phyloP scores from a whole-genome alignment of 2,797 vertebrate genomes.

The Stomatorhinus walkeri region DNA sequence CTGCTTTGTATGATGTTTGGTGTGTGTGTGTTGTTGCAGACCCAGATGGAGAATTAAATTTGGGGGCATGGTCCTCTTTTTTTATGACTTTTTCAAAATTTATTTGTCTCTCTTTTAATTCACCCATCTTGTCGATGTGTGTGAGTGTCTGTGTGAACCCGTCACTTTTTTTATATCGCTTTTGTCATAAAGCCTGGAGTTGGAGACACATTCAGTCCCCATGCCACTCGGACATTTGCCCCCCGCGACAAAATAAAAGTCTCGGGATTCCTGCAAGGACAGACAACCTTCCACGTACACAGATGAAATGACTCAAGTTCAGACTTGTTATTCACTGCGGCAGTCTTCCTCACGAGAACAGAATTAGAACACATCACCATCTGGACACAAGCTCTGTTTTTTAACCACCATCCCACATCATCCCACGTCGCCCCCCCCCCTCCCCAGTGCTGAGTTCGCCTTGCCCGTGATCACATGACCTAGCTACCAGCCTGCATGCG shows the following conservation, averaged over 20 bases:
- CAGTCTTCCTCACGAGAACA: not conserved
- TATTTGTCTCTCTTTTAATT: not conserved
- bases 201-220: not conserved
- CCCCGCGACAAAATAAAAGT: not conserved
- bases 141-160: not conserved
- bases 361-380: constrained; percentile 12
- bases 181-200: not conserved
- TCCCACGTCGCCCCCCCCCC: not conserved
- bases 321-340: not conserved
- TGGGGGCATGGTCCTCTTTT: not conserved
- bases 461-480: not conserved
- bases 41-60: not conserved
- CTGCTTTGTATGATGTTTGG: not conserved
- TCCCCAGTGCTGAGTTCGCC: not conserved
- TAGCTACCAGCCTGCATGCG: not conserved
- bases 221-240: not conserved
- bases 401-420: not conserved
- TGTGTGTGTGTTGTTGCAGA: not conserved
- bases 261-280: not conserved
- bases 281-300: not conserved
- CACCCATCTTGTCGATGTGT: not conserved
- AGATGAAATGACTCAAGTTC: not conserved
- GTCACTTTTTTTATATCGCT: not conserved
- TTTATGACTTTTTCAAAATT: not conserved
- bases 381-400: not conserved